Evolutionary conservation across 2,113 vertebrate genomes (phyloP), one percentile per base, ranked within the genome.

Genomic region (Antigone vipio): DNA sequence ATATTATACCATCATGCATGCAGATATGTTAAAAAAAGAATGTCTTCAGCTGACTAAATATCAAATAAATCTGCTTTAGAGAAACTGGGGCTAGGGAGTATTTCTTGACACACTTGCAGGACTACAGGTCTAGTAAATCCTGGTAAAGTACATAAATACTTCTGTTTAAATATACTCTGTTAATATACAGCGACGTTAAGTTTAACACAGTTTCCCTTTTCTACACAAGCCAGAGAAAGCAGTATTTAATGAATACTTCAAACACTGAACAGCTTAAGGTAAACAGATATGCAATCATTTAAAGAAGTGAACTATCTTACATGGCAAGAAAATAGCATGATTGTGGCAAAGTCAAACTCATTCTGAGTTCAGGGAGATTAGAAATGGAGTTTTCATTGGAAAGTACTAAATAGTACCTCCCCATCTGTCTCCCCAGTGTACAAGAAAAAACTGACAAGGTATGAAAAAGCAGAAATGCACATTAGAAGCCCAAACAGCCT

Each of bases 341-440:
- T 1, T 45, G n/a, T 11, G 17, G 42, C 15, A 26, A 56, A 60
- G 9, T 1, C 66, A n/a, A 30, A 32, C 26, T 20, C 71, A 13
- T 5, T 15, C 4, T 0, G 19, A 49, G 27, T 3, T 56, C 40
- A 21, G 0, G 1, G 19, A 71, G 42, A 44, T 38, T 4, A 59
- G 56, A 86, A 77, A 84, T 4, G 8, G 50, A 59, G n/a, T 10
- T 59, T 50, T 5, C 67, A 42, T 0, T 22, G 38, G 3, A 16
- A 40, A 79, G 67, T 4, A 24, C 12, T 15, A 22, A 27, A 15
- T 3, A 49, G 45, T 3, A 22, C 24, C 72, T 49, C 34, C 45
- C 50, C 45, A 24, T 2, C n/a, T 16, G 23, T 1, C 11, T 1
- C 35, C 0, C 44, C 71, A 30, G 34, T 32, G 55, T 10, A 45